phyloP scores from a whole-genome alignment of 2,797 vertebrate species.

The Peromyscus aztecus region DNA sequence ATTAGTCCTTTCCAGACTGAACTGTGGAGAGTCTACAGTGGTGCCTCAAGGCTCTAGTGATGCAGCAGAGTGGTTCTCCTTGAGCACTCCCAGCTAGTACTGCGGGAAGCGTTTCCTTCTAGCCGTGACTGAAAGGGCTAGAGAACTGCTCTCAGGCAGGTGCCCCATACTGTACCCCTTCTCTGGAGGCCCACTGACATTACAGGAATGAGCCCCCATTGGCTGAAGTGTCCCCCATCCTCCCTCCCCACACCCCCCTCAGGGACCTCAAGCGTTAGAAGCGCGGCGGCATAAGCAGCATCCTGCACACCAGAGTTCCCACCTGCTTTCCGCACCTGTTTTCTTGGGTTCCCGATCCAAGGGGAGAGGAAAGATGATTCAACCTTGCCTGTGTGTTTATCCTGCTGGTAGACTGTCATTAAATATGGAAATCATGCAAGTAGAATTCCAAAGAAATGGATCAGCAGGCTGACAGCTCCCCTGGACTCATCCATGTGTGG shows the following conservation, averaged over 20 bases:
- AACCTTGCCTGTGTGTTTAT: slow-evolving; percentile 80
- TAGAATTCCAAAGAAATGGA: slow-evolving; percentile 72
- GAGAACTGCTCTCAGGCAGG: slow-evolving; percentile 19
- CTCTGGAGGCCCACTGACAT: slow-evolving; percentile 15
- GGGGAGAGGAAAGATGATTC: slow-evolving; percentile 80
- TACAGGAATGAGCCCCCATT: background rate
- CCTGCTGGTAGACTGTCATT: slow-evolving; percentile 81
- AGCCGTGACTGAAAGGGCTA: slow-evolving; percentile 40
- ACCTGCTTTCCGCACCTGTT: slow-evolving; percentile 83
- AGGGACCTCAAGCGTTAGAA: background rate
- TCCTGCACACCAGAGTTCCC: slow-evolving; percentile 76
- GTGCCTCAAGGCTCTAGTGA: background rate
- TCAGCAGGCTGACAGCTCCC: slow-evolving; percentile 49
- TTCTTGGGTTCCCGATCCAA: slow-evolving; percentile 77
- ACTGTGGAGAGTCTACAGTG: background rate
- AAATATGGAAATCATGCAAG: slow-evolving; percentile 82
- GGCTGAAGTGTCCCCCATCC: background rate
- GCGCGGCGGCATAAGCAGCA: slow-evolving; percentile 44
- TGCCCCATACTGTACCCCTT: background rate
- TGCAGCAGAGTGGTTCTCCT: background rate
- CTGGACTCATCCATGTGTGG: slow-evolving; percentile 10
- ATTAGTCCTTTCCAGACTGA: background rate
- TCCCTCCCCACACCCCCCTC: background rate
- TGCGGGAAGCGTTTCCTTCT: slow-evolving; percentile 30
- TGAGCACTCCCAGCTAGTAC: background rate